A percentile compares a stretch with the other conserved stretches of the same genome.
These are phyloP conservation scores for Drosophila watanabei DNA, from an alignment of 1,140 invertebrate genomes.

Conservation along the genomic window DNA sequence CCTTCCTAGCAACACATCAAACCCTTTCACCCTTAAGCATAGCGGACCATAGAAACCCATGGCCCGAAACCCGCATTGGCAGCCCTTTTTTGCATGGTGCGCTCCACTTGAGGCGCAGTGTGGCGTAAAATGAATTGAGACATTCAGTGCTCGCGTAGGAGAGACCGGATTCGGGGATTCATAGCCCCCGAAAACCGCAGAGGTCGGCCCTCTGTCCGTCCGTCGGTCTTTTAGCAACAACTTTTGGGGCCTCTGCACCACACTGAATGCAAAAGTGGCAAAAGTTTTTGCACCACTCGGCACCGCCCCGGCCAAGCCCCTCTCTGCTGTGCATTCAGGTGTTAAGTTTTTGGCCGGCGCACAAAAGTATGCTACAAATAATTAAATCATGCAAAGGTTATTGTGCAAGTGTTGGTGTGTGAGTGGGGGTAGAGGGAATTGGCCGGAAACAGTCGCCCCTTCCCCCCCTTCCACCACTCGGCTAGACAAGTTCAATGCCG, in stretches of 20 bases:
- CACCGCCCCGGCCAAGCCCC: too few species aligned
- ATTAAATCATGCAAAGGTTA: conserved; percentile 81
- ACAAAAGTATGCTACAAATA: conserved; percentile 80
- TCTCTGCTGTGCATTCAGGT: conserved; percentile 67
- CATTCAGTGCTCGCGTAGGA: conserved; percentile 64
- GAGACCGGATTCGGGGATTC: conserved; percentile 23
- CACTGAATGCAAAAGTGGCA: conserved; percentile 74
- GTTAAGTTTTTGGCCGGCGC: conserved; percentile 76
- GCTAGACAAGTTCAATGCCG: conserved; percentile 75
- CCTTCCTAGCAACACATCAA: background rate
- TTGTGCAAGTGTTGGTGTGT: conserved; percentile 15
- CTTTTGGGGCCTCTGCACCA: conserved; percentile 38
- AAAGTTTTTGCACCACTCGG: conserved; percentile 65
- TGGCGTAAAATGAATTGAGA: conserved; percentile 84
- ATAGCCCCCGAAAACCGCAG: conserved; percentile 22
- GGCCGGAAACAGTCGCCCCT: conserved; percentile 22
- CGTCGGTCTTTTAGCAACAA: conserved; percentile 51
- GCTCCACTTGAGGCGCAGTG: conserved; percentile 77
- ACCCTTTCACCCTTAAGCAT: background rate
- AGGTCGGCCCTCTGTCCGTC: conserved; percentile 41
- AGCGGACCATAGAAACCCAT: conserved; percentile 27
- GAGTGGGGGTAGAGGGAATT: too few species aligned
- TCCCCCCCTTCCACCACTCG: conserved; percentile 8
- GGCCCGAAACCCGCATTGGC: conserved; percentile 56
- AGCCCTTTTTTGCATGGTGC: conserved; percentile 78